Conservation (phyloP, 64 coral and sea anemone species). For the Cladopsammia gracilis region DNA sequence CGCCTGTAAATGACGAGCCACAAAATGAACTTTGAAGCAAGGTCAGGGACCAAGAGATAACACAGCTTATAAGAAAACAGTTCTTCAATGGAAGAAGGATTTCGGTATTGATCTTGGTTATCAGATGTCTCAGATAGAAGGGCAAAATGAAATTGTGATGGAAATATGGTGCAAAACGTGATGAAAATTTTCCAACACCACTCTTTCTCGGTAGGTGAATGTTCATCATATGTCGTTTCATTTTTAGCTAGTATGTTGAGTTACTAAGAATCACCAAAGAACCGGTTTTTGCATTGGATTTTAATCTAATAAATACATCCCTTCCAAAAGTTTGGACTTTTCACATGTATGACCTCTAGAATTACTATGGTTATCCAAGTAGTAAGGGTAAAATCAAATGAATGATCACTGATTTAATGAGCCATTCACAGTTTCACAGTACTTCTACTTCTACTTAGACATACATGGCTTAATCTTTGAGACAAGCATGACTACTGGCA, state of each 20-base stretch:
- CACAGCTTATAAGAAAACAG: neutral
- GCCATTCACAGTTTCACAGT: too few relatives aligned
- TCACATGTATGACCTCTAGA: too few relatives aligned
- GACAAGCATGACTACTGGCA: conserved; percentile 90
- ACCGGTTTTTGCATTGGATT: too few relatives aligned
- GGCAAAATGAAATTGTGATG: neutral
- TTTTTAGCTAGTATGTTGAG: neutral
- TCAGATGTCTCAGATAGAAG: neutral
- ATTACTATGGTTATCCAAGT: too few relatives aligned
- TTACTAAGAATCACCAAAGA: too few relatives aligned
- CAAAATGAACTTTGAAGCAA: neutral
- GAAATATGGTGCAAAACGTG: neutral
- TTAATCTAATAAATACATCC: too few relatives aligned
- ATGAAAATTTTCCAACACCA: neutral
- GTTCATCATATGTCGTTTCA: neutral
- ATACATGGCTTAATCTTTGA: too few relatives aligned
- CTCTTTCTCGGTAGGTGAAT: neutral
- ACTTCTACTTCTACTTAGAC: too few relatives aligned
- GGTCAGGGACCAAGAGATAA: neutral
- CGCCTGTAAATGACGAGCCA: neutral
- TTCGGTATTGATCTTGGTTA: neutral
- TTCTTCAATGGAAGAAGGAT: neutral
- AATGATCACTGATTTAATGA: too few relatives aligned
- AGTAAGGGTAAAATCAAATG: too few relatives aligned
- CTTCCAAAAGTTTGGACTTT: too few relatives aligned